Evolutionary conservation across 2,113 vertebrate genomes (phyloP), one percentile per base, ranked within the genome.

Genomic region (Odocoileus virginianus): DNA sequence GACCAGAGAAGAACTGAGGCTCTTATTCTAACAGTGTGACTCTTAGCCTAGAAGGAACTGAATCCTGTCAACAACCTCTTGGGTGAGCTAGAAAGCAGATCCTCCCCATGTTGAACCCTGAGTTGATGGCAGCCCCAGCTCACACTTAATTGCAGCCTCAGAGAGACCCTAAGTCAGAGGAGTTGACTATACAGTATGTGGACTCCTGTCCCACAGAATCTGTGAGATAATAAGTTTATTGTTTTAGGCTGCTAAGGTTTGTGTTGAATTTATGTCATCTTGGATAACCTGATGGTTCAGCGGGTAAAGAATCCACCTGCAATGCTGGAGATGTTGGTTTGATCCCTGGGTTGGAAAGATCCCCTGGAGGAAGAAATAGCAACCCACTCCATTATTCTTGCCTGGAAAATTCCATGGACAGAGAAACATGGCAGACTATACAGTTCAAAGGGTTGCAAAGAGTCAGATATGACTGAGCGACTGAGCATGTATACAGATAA

Each of bases 71-170:
- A 33, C 3, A 14, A 45, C 50, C 40, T 23, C 27, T 36, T 43
- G 14, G 27, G 23, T 36, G 64, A 87, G 55, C 40, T 10, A 55
- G 52, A 89, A 89, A 88, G 50, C 36, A 74, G 58, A 4, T 52
- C 21, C 82, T 71, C 3, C 15, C n/a, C 45, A 11, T 0, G 0
- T 6, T 3, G 50, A 76, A 60, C 17, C 60, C 55, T 45, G 60
- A 54, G 40, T 71, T 28, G 17, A 45, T 10, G 14, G 6, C 7
- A 28, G 58, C 28, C 54, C 57, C 54, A 43, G 58, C 45, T 30
- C 61, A 71, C 21, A 27, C 43, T 23, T 23, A 14, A 16, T 9
- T 2, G 14, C 5, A 14, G 87, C 78, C 54, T 27, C 50, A 28
- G 81, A 16, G 33, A 86, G 57, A 64, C 15, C 88, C 55, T 6